Conservation (phyloP, 2,888 invertebrate species). For the Sericinus montela region DNA sequence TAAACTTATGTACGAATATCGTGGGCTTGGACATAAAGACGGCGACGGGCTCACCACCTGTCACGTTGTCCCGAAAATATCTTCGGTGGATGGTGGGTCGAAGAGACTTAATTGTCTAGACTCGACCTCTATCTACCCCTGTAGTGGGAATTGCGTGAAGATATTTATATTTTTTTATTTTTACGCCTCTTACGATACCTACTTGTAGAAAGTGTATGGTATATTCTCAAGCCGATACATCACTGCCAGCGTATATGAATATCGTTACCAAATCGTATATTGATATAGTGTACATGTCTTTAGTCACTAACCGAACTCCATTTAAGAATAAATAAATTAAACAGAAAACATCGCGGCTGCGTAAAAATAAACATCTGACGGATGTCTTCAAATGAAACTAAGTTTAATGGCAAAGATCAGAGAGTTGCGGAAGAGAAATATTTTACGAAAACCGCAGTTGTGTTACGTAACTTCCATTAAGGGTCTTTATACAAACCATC, state of each 20-base stretch:
- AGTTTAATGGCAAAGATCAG: slow-evolving; percentile 31
- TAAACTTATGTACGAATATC: too few species aligned
- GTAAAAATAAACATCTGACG: slow-evolving; percentile 35
- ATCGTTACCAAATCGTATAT: neutral
- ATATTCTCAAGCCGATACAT: too few species aligned
- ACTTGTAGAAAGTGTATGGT: too few species aligned
- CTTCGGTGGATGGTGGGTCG: too few species aligned
- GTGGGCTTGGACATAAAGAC: too few species aligned
- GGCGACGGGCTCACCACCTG: too few species aligned
- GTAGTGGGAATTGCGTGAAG: too few species aligned
- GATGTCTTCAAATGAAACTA: slow-evolving; percentile 31
- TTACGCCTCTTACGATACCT: too few species aligned
- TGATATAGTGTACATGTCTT: neutral
- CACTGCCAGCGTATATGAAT: neutral
- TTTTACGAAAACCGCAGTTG: slow-evolving; percentile 26
- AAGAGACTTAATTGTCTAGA: too few species aligned
- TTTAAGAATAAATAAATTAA: slow-evolving; percentile 19
- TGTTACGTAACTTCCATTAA: slow-evolving; percentile 19
- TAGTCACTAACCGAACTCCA: neutral
- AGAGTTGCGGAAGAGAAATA: slow-evolving; percentile 28
- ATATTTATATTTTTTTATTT: too few species aligned
- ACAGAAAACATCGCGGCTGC: slow-evolving; percentile 25
- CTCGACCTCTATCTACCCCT: too few species aligned
- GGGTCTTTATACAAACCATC: neutral
- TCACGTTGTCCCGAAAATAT: too few species aligned